phyloP scores from a whole-genome alignment of 2,113 vertebrate species.

The Grallaria varia region DNA sequence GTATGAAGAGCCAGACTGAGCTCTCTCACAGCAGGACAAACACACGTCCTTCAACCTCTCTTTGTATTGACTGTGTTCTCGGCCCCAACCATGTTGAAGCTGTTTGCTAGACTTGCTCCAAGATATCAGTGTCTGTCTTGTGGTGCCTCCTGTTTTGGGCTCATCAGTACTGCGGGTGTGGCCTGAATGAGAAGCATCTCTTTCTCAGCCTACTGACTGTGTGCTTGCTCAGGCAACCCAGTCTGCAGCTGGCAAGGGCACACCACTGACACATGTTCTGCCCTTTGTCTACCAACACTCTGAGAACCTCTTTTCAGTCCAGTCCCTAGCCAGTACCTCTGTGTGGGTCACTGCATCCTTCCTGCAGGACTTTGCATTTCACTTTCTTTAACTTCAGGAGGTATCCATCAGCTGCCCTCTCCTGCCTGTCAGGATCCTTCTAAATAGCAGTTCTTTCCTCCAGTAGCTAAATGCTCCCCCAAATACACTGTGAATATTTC shows the following conservation, averaged over 20 bases:
- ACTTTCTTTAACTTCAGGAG: neutral
- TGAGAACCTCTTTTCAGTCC: neutral
- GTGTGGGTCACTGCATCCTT: no score
- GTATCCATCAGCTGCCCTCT: neutral
- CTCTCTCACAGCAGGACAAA: neutral
- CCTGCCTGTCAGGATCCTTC: neutral
- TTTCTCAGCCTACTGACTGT: neutral
- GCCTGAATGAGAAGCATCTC: neutral
- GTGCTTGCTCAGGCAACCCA: neutral
- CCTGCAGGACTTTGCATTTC: neutral
- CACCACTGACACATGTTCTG: neutral
- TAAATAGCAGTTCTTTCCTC: neutral
- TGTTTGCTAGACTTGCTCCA: neutral
- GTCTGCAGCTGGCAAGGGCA: neutral
- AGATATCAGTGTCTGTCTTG: neutral
- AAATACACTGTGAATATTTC: neutral
- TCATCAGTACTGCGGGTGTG: neutral
- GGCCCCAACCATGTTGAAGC: fast-evolving
- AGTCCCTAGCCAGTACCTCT: neutral
- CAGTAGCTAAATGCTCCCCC: neutral
- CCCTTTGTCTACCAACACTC: neutral
- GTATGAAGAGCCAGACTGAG: neutral
- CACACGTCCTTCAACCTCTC: neutral
- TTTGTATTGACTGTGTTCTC: neutral
- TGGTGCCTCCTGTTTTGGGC: neutral